A percentile compares a stretch with the other conserved stretches of the same genome.
phyloP scores from a whole-genome alignment of 1,140 invertebrate species.

The Trinorchestia longiramus region DNA sequence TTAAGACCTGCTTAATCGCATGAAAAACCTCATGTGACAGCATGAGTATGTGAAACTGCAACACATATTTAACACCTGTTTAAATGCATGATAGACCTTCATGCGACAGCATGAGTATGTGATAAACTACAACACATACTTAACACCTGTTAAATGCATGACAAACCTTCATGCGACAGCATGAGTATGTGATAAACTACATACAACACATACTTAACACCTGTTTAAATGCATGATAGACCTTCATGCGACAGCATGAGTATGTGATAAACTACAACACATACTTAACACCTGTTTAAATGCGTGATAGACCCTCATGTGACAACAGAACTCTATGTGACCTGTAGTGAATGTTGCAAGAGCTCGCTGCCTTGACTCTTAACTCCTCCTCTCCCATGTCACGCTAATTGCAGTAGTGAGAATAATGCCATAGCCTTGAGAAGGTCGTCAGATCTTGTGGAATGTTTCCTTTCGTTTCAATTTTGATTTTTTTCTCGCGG shows the following conservation, averaged over 20 bases:
- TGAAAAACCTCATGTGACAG: no score
- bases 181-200: neutral
- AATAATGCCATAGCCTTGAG: neutral
- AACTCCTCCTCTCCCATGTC: neutral
- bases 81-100: neutral
- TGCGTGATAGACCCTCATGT: neutral
- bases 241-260: neutral
- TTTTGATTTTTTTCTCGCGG: neutral
- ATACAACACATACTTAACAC: no score
- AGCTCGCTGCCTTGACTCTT: neutral
- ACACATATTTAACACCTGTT: no score
- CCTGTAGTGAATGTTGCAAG: neutral
- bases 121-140: neutral
- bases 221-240: neutral
- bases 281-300: no score
- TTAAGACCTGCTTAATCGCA: neutral
- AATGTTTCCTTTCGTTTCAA: neutral
- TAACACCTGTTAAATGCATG: neutral
- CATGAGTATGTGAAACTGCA: no score
- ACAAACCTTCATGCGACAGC: no score
- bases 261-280: neutral
- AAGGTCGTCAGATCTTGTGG: neutral
- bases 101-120: neutral
- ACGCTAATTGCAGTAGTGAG: neutral
- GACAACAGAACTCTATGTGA: neutral